Evolutionary conservation across 2,888 invertebrate species (phyloP), one percentile per base, ranked within the genome.

Genomic region (Callosobruchus maculatus): DNA sequence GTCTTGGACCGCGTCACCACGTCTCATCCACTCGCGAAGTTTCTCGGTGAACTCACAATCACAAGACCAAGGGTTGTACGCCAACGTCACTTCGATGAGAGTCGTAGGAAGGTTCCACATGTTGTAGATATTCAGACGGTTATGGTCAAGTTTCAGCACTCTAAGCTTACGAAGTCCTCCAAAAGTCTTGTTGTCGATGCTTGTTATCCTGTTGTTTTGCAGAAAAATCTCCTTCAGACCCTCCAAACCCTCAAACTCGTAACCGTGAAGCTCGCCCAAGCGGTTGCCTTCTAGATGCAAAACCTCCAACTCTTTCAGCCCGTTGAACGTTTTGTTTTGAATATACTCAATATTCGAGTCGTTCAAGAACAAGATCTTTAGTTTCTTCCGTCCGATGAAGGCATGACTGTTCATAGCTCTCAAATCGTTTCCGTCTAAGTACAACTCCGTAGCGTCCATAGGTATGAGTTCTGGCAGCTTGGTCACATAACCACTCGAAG

Each of bases 391-490:
- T 3, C 95, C 96, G 80, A 96, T 94, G 87, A 97, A 96, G 68
- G 94, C 93, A 88, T 95, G 95, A 86, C 94, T 93, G 79, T 92
- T 91, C 73, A 96, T 89, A 74, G 91, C 89, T 82, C 92, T 91
- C 81, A 96, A 90, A 85, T 94, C 91, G 87, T 96, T 95, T 77
- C 95, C 95, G 86, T 95, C 95, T 77, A 97, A 89, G 84, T 94
- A 95, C 79, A 96, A 89, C 84, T 95, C 93, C n/a, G 96, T 95
- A 75, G 95, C 94, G 85, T 95, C 95, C 95, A 96, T 96, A 13
- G 96, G 96, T 84, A 97, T 94, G 88, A 92, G 92, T 79, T 94
- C 93, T 21, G 95, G 95, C 80, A 95, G 88, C 82, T 89, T 89
- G 82, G 90, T 90, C 71, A 90, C 88, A 86, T 94, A 93, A 71